Evolutionary conservation across 2,797 vertebrate genomes (phyloP).

Genomic region (Sylvia borin): DNA sequence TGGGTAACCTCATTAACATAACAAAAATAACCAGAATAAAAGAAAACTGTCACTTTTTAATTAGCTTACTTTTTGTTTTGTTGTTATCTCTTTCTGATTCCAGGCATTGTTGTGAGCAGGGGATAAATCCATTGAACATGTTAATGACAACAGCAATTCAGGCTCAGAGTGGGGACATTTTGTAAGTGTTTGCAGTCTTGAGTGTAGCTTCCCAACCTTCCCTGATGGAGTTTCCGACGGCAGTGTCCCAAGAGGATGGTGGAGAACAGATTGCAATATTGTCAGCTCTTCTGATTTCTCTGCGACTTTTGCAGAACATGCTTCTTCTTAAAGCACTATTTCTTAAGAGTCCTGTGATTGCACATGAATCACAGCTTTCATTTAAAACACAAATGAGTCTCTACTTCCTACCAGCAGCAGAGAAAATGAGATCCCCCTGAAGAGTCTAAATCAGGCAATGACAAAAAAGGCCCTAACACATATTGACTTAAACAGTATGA

Average conservation of each 20-base stretch:
- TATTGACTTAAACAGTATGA: neutral
- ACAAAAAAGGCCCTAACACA: slow-evolving; percentile 11
- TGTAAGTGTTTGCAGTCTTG: neutral
- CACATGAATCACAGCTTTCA: slow-evolving; percentile 54
- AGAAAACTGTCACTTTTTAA: neutral
- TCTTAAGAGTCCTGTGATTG: slow-evolving; percentile 42
- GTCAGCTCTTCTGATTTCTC: slow-evolving; percentile 29
- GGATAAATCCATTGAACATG: neutral
- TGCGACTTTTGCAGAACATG: slow-evolving; percentile 16
- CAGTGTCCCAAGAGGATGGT: neutral
- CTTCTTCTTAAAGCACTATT: slow-evolving; percentile 20
- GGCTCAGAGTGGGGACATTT: neutral
- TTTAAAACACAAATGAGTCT: slow-evolving; percentile 64
- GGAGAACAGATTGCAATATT: slow-evolving; percentile 44
- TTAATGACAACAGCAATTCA: neutral
- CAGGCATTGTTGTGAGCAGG: neutral
- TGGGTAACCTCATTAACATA: neutral
- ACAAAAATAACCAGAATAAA: neutral
- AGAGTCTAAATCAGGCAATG: slow-evolving; percentile 40
- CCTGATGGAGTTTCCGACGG: neutral
- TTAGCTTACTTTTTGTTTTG: neutral
- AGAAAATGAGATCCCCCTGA: slow-evolving; percentile 29
- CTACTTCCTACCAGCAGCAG: slow-evolving; percentile 35
- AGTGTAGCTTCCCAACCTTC: neutral
- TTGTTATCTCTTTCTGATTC: neutral